Evolutionary conservation across 2,797 vertebrate species (phyloP).

Genomic region (Chromis chromis): DNA sequence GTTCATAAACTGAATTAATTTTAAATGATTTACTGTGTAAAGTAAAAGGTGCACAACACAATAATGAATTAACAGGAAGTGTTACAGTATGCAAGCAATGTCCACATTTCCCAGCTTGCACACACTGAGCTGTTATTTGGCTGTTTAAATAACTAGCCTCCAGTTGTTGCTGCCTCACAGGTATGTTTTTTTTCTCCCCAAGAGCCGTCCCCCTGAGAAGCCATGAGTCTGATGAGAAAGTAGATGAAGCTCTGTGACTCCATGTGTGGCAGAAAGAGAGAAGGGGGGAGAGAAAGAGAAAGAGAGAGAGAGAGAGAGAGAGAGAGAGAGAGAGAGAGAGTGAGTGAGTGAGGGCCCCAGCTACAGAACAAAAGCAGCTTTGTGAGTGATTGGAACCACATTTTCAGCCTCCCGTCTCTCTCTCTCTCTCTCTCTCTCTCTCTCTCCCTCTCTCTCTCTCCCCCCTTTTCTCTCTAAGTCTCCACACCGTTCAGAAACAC

Average conservation of each 20-base stretch:
- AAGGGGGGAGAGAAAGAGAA: constrained; percentile 36
- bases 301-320: constrained; percentile 37
- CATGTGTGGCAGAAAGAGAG: constrained; percentile 57
- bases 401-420: constrained; percentile 76
- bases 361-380: constrained; percentile 88
- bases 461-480: constrained; percentile 6
- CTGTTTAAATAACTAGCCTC: constrained; percentile 22
- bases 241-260: constrained; percentile 55
- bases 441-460: constrained; percentile 33
- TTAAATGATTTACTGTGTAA: too few species aligned
- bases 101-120: background rate
- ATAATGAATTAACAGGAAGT: background rate
- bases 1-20: too few species aligned
- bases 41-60: background rate
- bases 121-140: background rate
- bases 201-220: constrained; percentile 15
- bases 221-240: constrained; percentile 50
- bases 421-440: constrained; percentile 33
- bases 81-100: background rate
- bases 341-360: constrained; percentile 59
- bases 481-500: constrained; percentile 63
- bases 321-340: constrained; percentile 45
- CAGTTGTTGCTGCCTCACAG: constrained; percentile 34
- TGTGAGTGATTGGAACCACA: constrained; percentile 89
- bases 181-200: constrained; percentile 6